phyloP scores from a whole-genome alignment of 2,888 invertebrate genomes.

The Hydriomena furcata region DNA sequence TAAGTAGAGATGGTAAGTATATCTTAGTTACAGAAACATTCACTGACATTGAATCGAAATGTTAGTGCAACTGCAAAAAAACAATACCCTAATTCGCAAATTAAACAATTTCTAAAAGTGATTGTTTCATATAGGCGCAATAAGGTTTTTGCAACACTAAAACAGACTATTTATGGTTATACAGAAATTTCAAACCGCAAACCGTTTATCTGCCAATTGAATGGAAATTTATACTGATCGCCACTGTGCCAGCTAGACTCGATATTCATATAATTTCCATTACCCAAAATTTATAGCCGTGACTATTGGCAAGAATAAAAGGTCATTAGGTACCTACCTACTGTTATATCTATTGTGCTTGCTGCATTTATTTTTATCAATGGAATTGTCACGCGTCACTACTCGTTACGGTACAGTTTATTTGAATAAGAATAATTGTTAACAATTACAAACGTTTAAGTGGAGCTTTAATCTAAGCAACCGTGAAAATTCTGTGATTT shows the following conservation, averaged over 20 bases:
- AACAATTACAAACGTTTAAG: conserved; percentile 23
- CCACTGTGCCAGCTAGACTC: conserved; percentile 4
- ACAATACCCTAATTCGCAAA: too few relatives aligned
- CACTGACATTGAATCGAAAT: too few relatives aligned
- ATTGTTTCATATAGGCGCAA: background rate
- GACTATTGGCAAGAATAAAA: conserved; percentile 53
- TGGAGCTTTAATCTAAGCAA: conserved; percentile 40
- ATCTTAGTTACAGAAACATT: too few relatives aligned
- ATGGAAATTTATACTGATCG: conserved; percentile 1
- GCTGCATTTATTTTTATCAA: conserved; percentile 69
- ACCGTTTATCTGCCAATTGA: conserved; percentile 1
- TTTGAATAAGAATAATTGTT: conserved; percentile 38
- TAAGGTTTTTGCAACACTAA: conserved; percentile 3
- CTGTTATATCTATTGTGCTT: conserved; percentile 49
- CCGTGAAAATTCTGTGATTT: conserved; percentile 39
- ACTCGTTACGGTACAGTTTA: conserved; percentile 55
- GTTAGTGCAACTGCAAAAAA: too few relatives aligned
- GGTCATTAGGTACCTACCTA: conserved; percentile 55
- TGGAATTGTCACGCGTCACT: conserved; percentile 70
- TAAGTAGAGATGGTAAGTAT: too few relatives aligned
- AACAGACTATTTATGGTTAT: background rate
- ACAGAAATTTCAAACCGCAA: background rate
- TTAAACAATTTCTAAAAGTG: background rate
- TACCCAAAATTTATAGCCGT: conserved; percentile 42
- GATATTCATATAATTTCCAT: conserved; percentile 14